Percentiles rank a stretch among this genome's conserved stretches.
These are phyloP conservation scores for Homarus americanus DNA, from an alignment of 1,140 invertebrate genomes.

Conservation along the genomic window DNA sequence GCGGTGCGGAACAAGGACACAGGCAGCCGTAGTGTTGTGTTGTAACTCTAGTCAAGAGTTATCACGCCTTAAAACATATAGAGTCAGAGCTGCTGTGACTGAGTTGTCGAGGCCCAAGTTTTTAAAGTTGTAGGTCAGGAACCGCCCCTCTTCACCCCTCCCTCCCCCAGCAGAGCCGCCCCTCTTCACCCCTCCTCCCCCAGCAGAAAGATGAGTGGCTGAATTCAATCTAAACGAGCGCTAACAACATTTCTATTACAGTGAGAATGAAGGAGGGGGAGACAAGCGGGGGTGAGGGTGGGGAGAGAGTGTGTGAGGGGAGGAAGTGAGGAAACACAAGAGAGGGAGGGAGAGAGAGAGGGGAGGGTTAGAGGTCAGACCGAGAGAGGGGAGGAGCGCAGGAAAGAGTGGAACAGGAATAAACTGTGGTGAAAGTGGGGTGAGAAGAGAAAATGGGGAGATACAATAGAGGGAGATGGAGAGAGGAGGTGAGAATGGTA, in stretches of 20 bases:
- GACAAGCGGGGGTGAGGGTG: background rate
- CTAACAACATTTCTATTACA: conserved; percentile 11
- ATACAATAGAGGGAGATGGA: no score
- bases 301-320: no score
- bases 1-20: background rate
- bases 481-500: no score
- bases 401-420: background rate
- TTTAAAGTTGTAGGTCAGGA: conserved; percentile 5
- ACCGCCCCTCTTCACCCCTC: background rate
- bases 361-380: no score
- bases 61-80: background rate
- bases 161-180: no score
- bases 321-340: no score
- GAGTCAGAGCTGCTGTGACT: background rate
- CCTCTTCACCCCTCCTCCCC: background rate
- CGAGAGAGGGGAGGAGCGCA: background rate
- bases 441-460: no score
- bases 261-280: background rate
- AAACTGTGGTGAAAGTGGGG: no score
- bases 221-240: background rate
- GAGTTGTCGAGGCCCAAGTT: background rate
- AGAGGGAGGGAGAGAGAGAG: no score
- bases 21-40: background rate
- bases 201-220: background rate
- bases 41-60: background rate